phyloP scores from a whole-genome alignment of 2,797 vertebrate species.

The Falco naumanni region DNA sequence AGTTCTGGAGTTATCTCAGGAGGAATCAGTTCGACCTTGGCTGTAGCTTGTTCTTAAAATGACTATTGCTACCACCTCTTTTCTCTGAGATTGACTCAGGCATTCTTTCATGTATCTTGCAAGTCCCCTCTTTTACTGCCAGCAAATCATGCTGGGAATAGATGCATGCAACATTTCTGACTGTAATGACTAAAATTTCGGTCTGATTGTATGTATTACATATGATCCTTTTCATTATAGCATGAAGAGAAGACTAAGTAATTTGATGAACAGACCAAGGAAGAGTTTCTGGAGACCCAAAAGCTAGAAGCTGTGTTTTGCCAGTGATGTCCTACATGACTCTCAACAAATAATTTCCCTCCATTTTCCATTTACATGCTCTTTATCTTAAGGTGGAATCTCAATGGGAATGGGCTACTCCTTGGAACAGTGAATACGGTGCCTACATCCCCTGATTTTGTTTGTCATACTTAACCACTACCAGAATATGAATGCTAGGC shows the following conservation, averaged over 20 bases:
- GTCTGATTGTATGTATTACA: neutral
- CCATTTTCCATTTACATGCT: neutral
- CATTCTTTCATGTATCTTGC: neutral
- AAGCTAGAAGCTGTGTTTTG: neutral
- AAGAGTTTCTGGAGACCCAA: neutral
- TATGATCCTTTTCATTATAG: neutral
- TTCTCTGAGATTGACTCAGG: neutral
- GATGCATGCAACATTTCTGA: neutral
- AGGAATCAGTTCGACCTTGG: neutral
- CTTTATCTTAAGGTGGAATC: neutral
- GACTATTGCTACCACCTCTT: neutral
- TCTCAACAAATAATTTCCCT: neutral
- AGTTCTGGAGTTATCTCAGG: neutral
- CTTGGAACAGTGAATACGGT: neutral
- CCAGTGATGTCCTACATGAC: neutral
- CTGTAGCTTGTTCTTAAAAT: neutral
- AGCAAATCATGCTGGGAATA: neutral
- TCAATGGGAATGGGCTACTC: neutral
- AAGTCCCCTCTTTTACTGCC: neutral
- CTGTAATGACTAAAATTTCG: neutral
- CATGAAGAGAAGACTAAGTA: neutral
- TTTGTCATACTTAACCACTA: neutral
- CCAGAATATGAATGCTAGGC: neutral
- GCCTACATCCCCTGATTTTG: neutral
- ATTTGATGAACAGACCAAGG: neutral